Percentiles rank a stretch among this genome's conserved stretches.
Evolutionary conservation across 2,113 vertebrate genomes (phyloP).

Genomic region (Anseranas semipalmata): DNA sequence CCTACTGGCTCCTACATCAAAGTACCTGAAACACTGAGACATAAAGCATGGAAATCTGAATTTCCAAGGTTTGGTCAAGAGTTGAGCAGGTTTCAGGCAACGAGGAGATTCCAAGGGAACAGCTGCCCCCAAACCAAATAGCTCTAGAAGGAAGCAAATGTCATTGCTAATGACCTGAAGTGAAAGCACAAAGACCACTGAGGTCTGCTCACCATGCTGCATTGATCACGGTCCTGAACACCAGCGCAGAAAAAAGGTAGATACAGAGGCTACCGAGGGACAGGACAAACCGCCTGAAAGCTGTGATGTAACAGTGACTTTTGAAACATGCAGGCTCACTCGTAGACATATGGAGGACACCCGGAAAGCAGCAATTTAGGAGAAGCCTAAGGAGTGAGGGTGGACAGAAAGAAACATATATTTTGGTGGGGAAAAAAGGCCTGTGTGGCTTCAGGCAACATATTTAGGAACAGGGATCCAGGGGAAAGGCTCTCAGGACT

Average conservation of each 20-base stretch:
- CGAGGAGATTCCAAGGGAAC: not conserved
- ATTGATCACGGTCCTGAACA: not conserved
- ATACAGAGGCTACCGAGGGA: not conserved
- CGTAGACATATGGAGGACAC: constrained; percentile 13
- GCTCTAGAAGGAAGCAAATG: not conserved
- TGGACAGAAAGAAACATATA: not conserved
- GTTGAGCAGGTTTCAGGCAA: not conserved
- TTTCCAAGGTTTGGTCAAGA: not conserved
- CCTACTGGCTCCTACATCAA: not conserved
- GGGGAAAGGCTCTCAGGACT: constrained; percentile 11
- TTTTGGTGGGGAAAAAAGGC: not conserved
- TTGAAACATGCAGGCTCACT: not conserved
- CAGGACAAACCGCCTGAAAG: not conserved
- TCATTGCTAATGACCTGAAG: not conserved
- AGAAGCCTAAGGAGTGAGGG: not conserved
- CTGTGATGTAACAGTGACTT: not conserved
- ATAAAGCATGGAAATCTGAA: not conserved
- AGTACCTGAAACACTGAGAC: not conserved
- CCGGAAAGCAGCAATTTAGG: not conserved
- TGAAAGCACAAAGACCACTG: rapidly evolving
- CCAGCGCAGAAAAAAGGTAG: not conserved
- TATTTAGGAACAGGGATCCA: constrained; percentile 42
- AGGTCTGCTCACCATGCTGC: not conserved
- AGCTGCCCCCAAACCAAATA: not conserved
- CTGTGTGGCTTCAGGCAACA: constrained; percentile 45